Base-by-base conservation (phyloP, 2,113 vertebrate species). In the Cyanoliseus patagonus region DNA sequence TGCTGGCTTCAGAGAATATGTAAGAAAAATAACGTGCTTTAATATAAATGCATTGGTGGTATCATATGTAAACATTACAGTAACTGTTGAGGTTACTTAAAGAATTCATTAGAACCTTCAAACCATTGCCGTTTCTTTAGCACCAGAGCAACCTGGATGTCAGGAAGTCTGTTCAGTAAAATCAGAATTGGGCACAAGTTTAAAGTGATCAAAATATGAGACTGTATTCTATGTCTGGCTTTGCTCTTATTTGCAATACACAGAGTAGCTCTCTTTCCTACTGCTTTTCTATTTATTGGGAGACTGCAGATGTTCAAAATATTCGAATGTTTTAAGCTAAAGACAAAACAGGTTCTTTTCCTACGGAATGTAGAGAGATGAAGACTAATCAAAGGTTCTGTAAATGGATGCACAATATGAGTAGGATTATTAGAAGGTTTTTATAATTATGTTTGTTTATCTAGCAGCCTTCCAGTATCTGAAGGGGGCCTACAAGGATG, bases 21-120 rank as follows among this genome's bases (percentile, higher is more conserved):
- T 96, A 86, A 82, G 7, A 17, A 97, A 95, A 76, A 96, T 94
- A 75, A 84, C 95, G 49, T 96, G 76, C 52, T 97, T 97, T 83
- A 81, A 92, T 52, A 79, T 72, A 72, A 97, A 96, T 93, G 89
- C 49, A 72, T 39, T 90, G 81, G 24, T 90, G 30, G 15, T 86
- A 66, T 93, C 86, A 63, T 86, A 95, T 88, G 77, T 90, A 92
- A 94, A 95, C 27, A 86, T 94, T 51, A 64, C 84, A 83, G n/a
- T 53, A 92, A 84, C 59, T 85, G 69, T 70, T 90, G 86, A 94
- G 93, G 13, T 83, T 93, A 59, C 75, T 61, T 92, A 46, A 81
- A 46, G 7, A 97, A 92, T 51, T 42, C 83, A 87, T 80, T 61
- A n/a, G 95, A 96, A 25, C 9, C 68, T 85, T 69, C 44, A 75